Conservation (phyloP, 2,797 vertebrate genomes). For the Cheirogaleus major region DNA sequence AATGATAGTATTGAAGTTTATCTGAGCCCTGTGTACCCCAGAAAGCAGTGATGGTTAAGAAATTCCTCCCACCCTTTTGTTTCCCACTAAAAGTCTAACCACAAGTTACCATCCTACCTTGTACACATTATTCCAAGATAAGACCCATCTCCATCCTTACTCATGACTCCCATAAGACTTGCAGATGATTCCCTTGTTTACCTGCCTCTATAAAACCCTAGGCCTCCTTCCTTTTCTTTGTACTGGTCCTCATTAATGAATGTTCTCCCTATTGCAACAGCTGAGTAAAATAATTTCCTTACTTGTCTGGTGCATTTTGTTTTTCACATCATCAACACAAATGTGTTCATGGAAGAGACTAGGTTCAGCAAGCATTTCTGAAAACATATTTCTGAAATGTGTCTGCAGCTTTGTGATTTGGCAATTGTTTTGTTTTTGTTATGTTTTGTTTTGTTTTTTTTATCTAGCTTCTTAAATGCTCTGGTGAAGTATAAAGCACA, state of each 20-base stretch:
- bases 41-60: conserved; percentile 28
- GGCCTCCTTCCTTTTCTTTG: conserved; percentile 17
- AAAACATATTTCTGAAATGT: conserved; percentile 33
- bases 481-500: not conserved
- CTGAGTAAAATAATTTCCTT: conserved; percentile 45
- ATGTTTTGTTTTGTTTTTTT: not conserved
- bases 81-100: conserved; percentile 11
- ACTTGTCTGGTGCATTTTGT: conserved; percentile 33
- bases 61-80: not conserved
- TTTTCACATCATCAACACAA: conserved; percentile 23
- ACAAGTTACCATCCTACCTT: not conserved
- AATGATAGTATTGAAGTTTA: not conserved
- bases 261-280: not conserved
- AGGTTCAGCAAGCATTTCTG: conserved; percentile 29
- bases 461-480: conserved; percentile 43
- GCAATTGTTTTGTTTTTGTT: not conserved
- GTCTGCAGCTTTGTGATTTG: not conserved
- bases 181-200: not conserved
- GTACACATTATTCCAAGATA: not conserved
- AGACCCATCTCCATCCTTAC: conserved; percentile 21
- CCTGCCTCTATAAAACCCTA: not conserved
- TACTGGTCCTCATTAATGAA: conserved; percentile 13
- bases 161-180: not conserved
- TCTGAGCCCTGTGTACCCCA: not conserved
- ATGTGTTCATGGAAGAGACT: not conserved